phyloP scores from a whole-genome alignment of 2,797 vertebrate genomes.

The Sebastes hubbsi region DNA sequence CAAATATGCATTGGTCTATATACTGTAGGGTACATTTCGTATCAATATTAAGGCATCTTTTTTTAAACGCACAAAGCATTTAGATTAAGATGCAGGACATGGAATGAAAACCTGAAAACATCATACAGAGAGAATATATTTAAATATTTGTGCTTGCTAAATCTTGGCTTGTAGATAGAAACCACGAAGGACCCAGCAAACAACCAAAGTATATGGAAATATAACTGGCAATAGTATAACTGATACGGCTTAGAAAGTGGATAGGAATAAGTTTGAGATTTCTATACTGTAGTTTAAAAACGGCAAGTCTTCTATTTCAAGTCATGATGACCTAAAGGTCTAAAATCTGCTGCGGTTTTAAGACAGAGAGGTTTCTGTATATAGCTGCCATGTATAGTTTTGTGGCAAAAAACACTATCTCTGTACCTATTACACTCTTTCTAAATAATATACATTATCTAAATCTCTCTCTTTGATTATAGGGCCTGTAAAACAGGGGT shows the following conservation, averaged over 20 bases:
- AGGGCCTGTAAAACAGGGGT: background rate
- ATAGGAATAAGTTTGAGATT: background rate
- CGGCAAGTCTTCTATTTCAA: background rate
- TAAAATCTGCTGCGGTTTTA: slow-evolving; percentile 18
- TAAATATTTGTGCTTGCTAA: slow-evolving; percentile 7
- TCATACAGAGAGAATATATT: slow-evolving; percentile 4
- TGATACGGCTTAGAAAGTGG: background rate
- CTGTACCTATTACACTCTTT: background rate
- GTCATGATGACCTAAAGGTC: slow-evolving; percentile 3
- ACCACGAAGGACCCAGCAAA: background rate
- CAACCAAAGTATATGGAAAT: background rate
- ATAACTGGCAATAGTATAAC: background rate
- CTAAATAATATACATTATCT: slow-evolving; percentile 24
- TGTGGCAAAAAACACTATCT: slow-evolving; percentile 12
- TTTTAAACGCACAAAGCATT: slow-evolving; percentile 18
- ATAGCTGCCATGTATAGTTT: slow-evolving; percentile 36
- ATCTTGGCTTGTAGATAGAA: background rate
- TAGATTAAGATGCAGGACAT: background rate
- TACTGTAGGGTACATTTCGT: background rate
- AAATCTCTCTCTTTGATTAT: slow-evolving; percentile 31
- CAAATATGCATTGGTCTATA: background rate
- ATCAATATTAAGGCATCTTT: slow-evolving; percentile 46
- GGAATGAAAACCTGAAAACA: background rate
- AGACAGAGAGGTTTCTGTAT: slow-evolving; percentile 6
- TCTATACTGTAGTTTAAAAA: slow-evolving; percentile 8